phyloP scores from a whole-genome alignment of 2,113 vertebrate genomes.

The Ophiodon elongatus region DNA sequence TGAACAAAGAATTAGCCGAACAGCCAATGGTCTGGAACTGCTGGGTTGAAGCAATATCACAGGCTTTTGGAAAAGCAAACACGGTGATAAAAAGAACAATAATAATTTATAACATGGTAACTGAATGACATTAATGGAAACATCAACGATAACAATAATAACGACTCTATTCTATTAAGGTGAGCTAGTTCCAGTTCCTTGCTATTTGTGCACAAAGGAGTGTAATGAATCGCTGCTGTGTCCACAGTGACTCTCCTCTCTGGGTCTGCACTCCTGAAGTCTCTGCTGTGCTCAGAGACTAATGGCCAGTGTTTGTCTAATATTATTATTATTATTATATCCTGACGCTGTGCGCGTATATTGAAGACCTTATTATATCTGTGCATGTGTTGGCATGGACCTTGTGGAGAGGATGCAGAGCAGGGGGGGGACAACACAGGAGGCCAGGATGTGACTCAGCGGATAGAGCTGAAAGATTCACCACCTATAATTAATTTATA shows the following conservation, averaged over 20 bases:
- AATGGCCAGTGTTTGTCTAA: constrained; percentile 20
- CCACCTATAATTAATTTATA: constrained; percentile 32
- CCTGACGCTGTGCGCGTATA: constrained; percentile 3
- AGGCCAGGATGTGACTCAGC: constrained; percentile 72
- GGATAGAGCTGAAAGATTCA: constrained; percentile 28
- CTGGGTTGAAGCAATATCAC: too few relatives aligned
- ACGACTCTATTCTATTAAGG: neutral
- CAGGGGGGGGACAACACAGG: constrained; percentile 69
- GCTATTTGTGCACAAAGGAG: neutral
- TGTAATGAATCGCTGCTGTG: neutral
- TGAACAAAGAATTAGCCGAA: too few relatives aligned
- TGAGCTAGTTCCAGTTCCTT: neutral
- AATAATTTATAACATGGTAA: neutral
- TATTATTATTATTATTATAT: constrained; percentile 50
- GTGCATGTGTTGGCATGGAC: constrained; percentile 23
- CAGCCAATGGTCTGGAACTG: too few relatives aligned
- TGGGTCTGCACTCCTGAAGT: constrained; percentile 1
- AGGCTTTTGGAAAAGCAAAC: too few relatives aligned
- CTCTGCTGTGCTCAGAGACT: constrained; percentile 18
- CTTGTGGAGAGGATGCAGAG: constrained; percentile 60
- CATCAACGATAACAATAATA: neutral
- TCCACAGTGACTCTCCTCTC: constrained; percentile 35
- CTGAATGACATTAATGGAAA: neutral
- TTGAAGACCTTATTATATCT: constrained; percentile 3
- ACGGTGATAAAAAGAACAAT: too few relatives aligned